Base-by-base conservation (phyloP, 2,797 vertebrate genomes). In the Chiroxiphia lanceolata region DNA sequence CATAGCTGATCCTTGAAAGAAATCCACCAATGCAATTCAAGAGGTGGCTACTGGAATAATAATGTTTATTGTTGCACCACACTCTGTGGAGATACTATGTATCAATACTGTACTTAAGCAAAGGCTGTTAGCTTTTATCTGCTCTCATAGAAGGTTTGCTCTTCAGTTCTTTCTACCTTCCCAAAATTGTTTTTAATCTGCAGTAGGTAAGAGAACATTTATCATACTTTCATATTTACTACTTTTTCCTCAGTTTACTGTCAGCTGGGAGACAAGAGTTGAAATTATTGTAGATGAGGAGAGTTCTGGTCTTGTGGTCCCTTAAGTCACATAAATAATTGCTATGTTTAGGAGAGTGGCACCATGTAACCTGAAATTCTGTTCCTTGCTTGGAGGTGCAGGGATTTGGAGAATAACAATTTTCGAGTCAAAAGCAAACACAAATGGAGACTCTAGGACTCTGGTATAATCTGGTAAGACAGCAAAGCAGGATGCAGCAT, bases 351-450 rank as follows among this genome's bases (percentile, higher is more conserved):
- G 75, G 74, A 84, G 34, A 91, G 36, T 71, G 65, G 81, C 53
- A 90, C 65, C 29, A 45, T 45, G 31, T 87, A 92, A 75, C 61
- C 75, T 84, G 78, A 93, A 90, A 86, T 86, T 88, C 65, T 72
- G 60, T 89, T 91, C 74, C 81, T 87, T 89, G 33, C 65, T 94
- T 89, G 91, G 84, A 78, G 54, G 61, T 87, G 53, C 78, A 79
- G 56, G 44, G 61, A 45, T 94, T 81, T 45, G 31, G 34, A 88
- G 76, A 92, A 77, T 11, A 88, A n/a, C 76, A 45, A 63, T 75
- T 87, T 87, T 42, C 3, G 1, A 94, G 38, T 82, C 34, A 45
- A 91, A 57, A 86, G 61, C 87, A 90, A 89, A 60, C 57, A 71
- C 20, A 67, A 70, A n/a, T 26, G 33, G 81, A 92, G 51, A 63